These are phyloP conservation scores for Monopterus albus DNA, from an alignment of 2,113 vertebrate genomes.

Conservation along the genomic window DNA sequence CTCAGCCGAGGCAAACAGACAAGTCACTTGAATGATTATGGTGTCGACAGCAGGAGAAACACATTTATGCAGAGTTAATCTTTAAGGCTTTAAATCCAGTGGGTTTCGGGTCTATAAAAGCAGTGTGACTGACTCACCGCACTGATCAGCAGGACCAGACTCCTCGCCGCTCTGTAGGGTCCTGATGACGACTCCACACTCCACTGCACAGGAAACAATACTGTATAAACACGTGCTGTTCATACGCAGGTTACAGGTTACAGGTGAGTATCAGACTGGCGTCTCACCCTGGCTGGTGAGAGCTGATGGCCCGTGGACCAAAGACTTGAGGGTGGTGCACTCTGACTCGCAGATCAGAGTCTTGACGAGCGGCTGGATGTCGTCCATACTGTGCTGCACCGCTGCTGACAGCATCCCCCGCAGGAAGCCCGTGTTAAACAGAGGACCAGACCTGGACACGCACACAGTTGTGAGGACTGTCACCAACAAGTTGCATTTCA, in stretches of 20 bases:
- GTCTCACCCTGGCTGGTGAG: slow-evolving; percentile 90
- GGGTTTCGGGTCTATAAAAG: too few species aligned
- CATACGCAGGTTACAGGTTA: too few species aligned
- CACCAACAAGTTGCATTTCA: too few species aligned
- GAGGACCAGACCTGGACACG: slow-evolving; percentile 86
- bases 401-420: slow-evolving; percentile 92
- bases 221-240: not conserved
- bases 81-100: not conserved
- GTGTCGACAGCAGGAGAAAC: too few species aligned
- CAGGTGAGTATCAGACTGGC: not conserved
- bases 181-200: slow-evolving; percentile 90
- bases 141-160: slow-evolving; percentile 70
- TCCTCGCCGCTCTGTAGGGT: slow-evolving; percentile 82
- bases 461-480: not conserved
- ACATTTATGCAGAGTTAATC: not conserved
- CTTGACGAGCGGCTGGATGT: slow-evolving; percentile 92
- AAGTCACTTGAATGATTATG: too few species aligned
- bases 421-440: slow-evolving; percentile 94
- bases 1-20: too few species aligned
- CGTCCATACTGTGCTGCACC: slow-evolving; percentile 88
- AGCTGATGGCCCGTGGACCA: slow-evolving; percentile 72
- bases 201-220: slow-evolving; percentile 82
- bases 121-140: slow-evolving; percentile 60
- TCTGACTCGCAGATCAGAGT: slow-evolving; percentile 93
- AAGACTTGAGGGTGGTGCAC: slow-evolving; percentile 87